Percentiles rank a stretch among this genome's conserved stretches.
Conservation (phyloP, 2,888 invertebrate species). For the Hirtodrosophila confusa region DNA sequence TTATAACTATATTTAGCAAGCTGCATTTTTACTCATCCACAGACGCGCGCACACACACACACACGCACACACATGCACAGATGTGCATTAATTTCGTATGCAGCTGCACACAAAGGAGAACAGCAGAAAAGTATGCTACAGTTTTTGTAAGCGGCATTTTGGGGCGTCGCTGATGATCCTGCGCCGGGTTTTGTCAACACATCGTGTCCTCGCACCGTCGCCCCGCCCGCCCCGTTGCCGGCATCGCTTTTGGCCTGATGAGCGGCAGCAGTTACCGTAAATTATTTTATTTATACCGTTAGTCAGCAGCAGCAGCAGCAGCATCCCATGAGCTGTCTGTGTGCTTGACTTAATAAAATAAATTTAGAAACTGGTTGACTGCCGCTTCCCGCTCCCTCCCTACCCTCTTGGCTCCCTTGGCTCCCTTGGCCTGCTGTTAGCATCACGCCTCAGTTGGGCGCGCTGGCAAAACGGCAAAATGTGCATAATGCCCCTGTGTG, state of each 20-base stretch:
- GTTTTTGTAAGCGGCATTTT: conserved; percentile 66
- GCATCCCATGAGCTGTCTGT: conserved; percentile 61
- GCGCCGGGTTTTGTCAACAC: conserved; percentile 71
- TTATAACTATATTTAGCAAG: conserved; percentile 78
- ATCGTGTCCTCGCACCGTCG: conserved; percentile 11
- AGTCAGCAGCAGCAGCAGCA: conserved; percentile 40
- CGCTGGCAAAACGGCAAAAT: conserved; percentile 65
- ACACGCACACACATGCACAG: conserved; percentile 17
- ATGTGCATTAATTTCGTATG: conserved; percentile 72
- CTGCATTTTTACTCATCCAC: conserved; percentile 41
- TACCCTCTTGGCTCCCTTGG: too few species aligned
- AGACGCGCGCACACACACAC: conserved; percentile 25
- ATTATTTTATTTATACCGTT: conserved; percentile 74
- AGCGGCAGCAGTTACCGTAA: conserved; percentile 78
- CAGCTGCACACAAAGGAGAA: conserved; percentile 66
- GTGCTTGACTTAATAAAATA: conserved; percentile 79
- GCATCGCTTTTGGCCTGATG: conserved; percentile 61
- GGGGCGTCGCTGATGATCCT: conserved; percentile 66
- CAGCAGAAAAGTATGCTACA: conserved; percentile 67
- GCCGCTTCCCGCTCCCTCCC: conserved; percentile 3
- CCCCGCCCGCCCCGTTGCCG: conserved; percentile 5
- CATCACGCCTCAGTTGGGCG: conserved; percentile 60
- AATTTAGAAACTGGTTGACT: conserved; percentile 72
- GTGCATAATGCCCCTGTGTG: conserved; percentile 63
- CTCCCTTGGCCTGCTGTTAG: conserved; percentile 3